A percentile compares a stretch with the other conserved stretches of the same genome.
These are phyloP conservation scores for Euplexia lucipara DNA, from an alignment of 2,888 invertebrate species.

Conservation along the genomic window DNA sequence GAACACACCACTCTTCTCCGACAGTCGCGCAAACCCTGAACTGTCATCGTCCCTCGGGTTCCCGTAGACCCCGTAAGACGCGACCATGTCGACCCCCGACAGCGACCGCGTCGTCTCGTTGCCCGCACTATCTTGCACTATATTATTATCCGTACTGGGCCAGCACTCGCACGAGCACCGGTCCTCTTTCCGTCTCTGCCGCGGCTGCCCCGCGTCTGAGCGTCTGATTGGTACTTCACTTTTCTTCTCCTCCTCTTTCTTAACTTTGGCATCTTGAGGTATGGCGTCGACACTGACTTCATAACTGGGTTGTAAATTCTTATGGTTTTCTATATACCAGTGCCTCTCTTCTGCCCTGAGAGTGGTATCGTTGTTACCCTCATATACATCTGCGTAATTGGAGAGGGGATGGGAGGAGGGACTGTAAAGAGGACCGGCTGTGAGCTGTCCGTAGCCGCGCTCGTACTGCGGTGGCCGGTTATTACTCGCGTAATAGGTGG, in stretches of 20 bases:
- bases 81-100: conserved; percentile 89
- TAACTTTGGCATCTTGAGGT: conserved; percentile 88
- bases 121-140: conserved; percentile 80
- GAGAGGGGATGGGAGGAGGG: conserved; percentile 87
- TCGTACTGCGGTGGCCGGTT: conserved; percentile 88
- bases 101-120: conserved; percentile 86
- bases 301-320: conserved; percentile 84
- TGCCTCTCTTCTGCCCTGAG: conserved; percentile 88
- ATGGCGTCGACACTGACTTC: conserved; percentile 79
- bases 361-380: conserved; percentile 89
- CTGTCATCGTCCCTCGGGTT: conserved; percentile 88
- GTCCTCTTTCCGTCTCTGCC: conserved; percentile 87
- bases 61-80: conserved; percentile 89
- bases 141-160: conserved; percentile 87
- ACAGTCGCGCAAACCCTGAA: conserved; percentile 86
- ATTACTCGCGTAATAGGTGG: conserved; percentile 86
- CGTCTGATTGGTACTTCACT: conserved; percentile 81
- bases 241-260: conserved; percentile 88
- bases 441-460: conserved; percentile 85
- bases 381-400: conserved; percentile 89
- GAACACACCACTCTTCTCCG: conserved; percentile 84
- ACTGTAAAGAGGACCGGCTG: conserved; percentile 84
- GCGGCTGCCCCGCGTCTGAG: conserved; percentile 80
- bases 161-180: conserved; percentile 90
- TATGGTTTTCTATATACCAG: conserved; percentile 90